A percentile compares a stretch with the other conserved stretches of the same genome.
Evolutionary conservation across 2,797 vertebrate species (phyloP).

Genomic region (Denticeps clupeoides): DNA sequence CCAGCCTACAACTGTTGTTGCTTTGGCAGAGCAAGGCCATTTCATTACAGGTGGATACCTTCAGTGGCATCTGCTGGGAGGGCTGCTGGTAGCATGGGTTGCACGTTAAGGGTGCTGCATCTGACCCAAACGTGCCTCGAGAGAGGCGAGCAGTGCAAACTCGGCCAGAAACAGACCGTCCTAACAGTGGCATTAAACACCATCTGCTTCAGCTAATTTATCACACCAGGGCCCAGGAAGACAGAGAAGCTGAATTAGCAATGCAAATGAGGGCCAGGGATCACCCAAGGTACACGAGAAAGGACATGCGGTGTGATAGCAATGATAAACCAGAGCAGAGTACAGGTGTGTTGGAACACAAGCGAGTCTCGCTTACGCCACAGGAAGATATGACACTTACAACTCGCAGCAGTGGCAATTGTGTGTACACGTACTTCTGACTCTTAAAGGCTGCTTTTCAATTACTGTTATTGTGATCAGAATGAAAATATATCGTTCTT

Average conservation of each 20-base stretch:
- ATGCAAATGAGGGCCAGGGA: constrained; percentile 33
- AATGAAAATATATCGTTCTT: too few species aligned
- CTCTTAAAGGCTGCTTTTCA: too few species aligned
- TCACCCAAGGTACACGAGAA: constrained; percentile 30
- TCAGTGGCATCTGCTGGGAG: too few species aligned
- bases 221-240: constrained; percentile 19
- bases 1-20: too few species aligned
- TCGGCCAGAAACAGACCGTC: background rate
- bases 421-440: constrained; percentile 13
- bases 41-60: too few species aligned
- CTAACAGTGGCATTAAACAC: constrained; percentile 26
- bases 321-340: constrained; percentile 34
- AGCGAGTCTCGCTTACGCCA: too few species aligned
- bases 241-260: constrained; percentile 28
- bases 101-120: too few species aligned
- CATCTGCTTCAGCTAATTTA: constrained; percentile 32
- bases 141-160: constrained; percentile 15
- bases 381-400: too few species aligned
- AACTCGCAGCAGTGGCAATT: constrained; percentile 8
- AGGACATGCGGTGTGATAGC: constrained; percentile 23
- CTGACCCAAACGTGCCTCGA: too few species aligned
- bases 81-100: too few species aligned
- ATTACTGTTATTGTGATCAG: too few species aligned
- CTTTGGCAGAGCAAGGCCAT: too few species aligned
- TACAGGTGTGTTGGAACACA: constrained; percentile 16